Conservation (phyloP, 2,888 invertebrate genomes). For the Caenorhabditis drosophilae region DNA sequence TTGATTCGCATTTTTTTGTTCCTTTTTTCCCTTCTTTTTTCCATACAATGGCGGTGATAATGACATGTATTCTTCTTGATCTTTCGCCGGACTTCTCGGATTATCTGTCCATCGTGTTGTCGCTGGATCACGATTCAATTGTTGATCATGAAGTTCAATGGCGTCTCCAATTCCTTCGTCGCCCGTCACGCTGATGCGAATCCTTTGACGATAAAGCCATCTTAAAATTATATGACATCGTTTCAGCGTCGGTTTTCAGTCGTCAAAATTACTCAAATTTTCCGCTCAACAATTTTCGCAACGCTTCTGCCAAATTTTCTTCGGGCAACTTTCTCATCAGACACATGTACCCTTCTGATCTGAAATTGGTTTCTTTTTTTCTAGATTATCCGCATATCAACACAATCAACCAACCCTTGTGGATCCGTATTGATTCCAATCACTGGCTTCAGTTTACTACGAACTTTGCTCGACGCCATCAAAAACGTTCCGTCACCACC, state of each 20-base stretch:
- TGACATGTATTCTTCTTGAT: slow-evolving; percentile 37
- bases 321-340: slow-evolving; percentile 81
- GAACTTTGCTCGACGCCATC: slow-evolving; percentile 85
- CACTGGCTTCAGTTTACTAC: slow-evolving; percentile 82
- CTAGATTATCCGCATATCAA: no score
- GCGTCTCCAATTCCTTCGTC: slow-evolving; percentile 72
- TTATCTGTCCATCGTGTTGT: slow-evolving; percentile 47
- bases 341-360: slow-evolving; percentile 91
- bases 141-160: slow-evolving; percentile 79
- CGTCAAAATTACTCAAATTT: slow-evolving; percentile 74
- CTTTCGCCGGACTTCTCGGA: slow-evolving; percentile 39
- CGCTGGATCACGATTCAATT: slow-evolving; percentile 60
- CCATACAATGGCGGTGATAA: slow-evolving; percentile 40
- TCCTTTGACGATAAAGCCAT: slow-evolving; percentile 86
- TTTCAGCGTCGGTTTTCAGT: no score
- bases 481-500: slow-evolving; percentile 94
- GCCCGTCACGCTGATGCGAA: slow-evolving; percentile 84
- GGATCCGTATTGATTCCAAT: slow-evolving; percentile 97
- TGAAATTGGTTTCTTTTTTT: no score
- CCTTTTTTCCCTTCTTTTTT: neutral
- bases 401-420: slow-evolving; percentile 71
- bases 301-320: slow-evolving; percentile 72
- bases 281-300: slow-evolving; percentile 78
- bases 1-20: neutral
- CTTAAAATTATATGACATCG: slow-evolving; percentile 70